Conservation (phyloP, 2,888 invertebrate genomes). For the Aphodius granarius region DNA sequence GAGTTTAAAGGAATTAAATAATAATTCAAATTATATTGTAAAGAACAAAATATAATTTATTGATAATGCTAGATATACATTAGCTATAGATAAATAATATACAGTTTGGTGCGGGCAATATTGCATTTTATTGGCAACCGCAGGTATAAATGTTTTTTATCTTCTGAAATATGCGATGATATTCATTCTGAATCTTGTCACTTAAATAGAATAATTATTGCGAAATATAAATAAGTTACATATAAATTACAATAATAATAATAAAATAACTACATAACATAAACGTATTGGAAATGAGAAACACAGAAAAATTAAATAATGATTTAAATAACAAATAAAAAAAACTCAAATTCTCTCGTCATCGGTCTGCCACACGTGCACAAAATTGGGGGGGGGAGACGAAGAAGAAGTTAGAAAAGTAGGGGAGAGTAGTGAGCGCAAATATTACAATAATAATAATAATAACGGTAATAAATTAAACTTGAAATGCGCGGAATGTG, state of each 20-base stretch:
- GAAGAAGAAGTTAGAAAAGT: constrained; percentile 37
- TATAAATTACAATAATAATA: constrained; percentile 56
- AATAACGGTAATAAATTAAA: constrained; percentile 24
- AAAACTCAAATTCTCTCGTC: constrained; percentile 49
- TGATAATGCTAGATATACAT: constrained; percentile 54
- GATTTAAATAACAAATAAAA: constrained; percentile 54
- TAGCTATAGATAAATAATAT: constrained; percentile 53
- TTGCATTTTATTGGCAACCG: constrained; percentile 20
- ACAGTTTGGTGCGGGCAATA: constrained; percentile 45
- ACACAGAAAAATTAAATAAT: constrained; percentile 51
- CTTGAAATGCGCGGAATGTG: constrained; percentile 33
- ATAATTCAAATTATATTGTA: constrained; percentile 11
- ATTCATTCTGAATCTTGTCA: constrained; percentile 48
- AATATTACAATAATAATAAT: constrained; percentile 18
- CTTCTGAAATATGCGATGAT: constrained; percentile 21
- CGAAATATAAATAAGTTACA: constrained; percentile 57
- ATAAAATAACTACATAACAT: constrained; percentile 57
- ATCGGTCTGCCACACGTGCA: constrained; percentile 47
- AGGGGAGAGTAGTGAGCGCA: constrained; percentile 41
- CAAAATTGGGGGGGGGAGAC: constrained; percentile 26
- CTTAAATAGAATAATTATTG: constrained; percentile 45
- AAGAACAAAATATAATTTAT: constrained; percentile 57
- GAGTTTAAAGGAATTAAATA: not conserved
- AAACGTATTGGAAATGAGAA: constrained; percentile 53
- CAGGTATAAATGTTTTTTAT: not conserved